phyloP scores from a whole-genome alignment of 2,888 invertebrate species.

The Drosophila borborema region DNA sequence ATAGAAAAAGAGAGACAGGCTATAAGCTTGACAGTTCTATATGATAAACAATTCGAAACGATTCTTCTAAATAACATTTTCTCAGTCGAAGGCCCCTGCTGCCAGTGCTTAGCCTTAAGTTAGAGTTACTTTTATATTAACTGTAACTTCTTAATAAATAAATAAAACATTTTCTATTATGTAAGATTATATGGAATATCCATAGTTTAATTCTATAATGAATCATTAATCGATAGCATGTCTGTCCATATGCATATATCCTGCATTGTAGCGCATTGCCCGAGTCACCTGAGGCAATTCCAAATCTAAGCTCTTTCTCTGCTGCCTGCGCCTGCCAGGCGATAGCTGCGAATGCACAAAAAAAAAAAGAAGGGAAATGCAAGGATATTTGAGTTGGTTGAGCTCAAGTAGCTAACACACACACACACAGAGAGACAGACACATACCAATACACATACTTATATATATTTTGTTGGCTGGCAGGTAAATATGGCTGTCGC shows the following conservation, averaged over 20 bases:
- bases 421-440: not conserved
- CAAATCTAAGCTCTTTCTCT: constrained; percentile 6
- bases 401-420: constrained; percentile 54
- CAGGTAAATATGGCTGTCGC: constrained; percentile 79
- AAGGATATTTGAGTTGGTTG: constrained; percentile 23
- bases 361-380: constrained; percentile 5
- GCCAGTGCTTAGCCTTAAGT: too few species aligned
- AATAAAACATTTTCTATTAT: too few species aligned
- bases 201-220: too few species aligned
- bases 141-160: too few species aligned
- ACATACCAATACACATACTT: not conserved
- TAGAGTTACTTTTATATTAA: too few species aligned
- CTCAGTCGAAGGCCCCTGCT: too few species aligned
- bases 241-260: not conserved
- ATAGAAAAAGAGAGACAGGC: too few species aligned
- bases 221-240: too few species aligned
- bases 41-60: too few species aligned
- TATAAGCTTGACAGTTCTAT: too few species aligned
- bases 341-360: constrained; percentile 5
- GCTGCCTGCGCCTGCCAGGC: constrained; percentile 12
- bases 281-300: constrained; percentile 2
- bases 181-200: too few species aligned
- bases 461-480: constrained; percentile 58
- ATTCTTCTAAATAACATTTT: too few species aligned
- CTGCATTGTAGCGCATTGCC: not conserved